phyloP scores from a whole-genome alignment of 1,140 invertebrate genomes.

The Aphelinus certus region DNA sequence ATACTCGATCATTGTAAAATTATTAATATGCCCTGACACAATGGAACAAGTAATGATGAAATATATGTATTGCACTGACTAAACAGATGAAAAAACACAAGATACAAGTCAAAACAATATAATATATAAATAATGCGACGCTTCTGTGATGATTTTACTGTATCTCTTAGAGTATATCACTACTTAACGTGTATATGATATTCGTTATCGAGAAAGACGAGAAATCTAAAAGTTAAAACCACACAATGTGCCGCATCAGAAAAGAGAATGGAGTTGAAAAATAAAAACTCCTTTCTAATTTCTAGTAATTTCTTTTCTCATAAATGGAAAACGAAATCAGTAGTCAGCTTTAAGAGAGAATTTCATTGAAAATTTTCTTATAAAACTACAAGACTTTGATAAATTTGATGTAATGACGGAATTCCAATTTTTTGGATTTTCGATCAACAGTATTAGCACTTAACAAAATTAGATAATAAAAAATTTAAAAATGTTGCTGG shows the following conservation, averaged over 20 bases:
- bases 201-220: neutral
- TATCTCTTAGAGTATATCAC: conserved; percentile 49
- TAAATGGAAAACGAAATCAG: neutral
- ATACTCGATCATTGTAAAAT: conserved; percentile 63
- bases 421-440: neutral
- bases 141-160: conserved; percentile 65
- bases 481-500: neutral
- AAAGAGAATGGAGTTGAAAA: conserved; percentile 7
- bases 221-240: conserved; percentile 20
- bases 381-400: neutral
- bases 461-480: neutral
- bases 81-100: conserved; percentile 36
- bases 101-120: conserved; percentile 20
- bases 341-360: conserved; percentile 4
- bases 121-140: conserved; percentile 57
- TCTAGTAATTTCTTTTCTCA: conserved; percentile 32
- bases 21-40: conserved; percentile 55
- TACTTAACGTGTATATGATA: neutral
- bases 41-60: conserved; percentile 51
- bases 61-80: conserved; percentile 54
- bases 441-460: conserved; percentile 2
- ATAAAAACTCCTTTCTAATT: conserved; percentile 30
- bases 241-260: conserved; percentile 24
- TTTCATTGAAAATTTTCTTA: conserved; percentile 5
- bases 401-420: neutral